Evolutionary conservation across 1,140 invertebrate genomes (phyloP), one percentile per base, ranked within the genome.

Genomic region (Sycophila sp.): DNA sequence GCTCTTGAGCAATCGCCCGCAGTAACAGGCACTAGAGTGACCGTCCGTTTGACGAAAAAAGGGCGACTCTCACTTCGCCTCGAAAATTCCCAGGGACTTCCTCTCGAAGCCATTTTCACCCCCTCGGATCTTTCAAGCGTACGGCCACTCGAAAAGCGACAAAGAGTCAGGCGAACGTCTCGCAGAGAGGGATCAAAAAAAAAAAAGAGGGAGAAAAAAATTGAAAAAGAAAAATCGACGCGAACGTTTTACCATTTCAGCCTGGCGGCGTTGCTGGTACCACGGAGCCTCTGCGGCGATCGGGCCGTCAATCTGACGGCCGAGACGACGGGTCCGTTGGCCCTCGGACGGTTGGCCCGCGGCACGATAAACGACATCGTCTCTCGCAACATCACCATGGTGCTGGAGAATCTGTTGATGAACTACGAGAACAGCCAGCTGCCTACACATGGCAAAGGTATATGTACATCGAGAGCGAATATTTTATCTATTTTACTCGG

Each of bases 341-440:
- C 55, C n/a, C 58, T 70, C 28, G 75, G 72, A 4, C 75, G 80
- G 58, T 65, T 71, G 17, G 87, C 87, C 62, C 87, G 90, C 55
- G 89, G 87, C 17, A 86, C 85, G 0, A 84, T 89, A 0, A 92
- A 91, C 60, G 92, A 93, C 68, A 88, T 91, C 22, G 89, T 94
- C 0, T 93, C 92, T 28, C 90, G 89, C 70, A 95, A 95, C 76
- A 95, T 95, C 30, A 93, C 93, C 0, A 88, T 92, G 75, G 90
- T 97, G 1, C 83, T 97, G 58, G 94, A 96, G 78, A 94, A 94
- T 78, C 86, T 97, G 6, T 85, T 96, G 53, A 93, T 95, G 80
- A 94, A 95, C 77, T 98, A 98, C 78, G 95, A 98, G 83, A 95
- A 94, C 77, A 94, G 93, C 11, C 93, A 97, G 69, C 85, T 96